Evolutionary conservation across 2,113 vertebrate species (phyloP).

Genomic region (Scytalopus superciliaris): DNA sequence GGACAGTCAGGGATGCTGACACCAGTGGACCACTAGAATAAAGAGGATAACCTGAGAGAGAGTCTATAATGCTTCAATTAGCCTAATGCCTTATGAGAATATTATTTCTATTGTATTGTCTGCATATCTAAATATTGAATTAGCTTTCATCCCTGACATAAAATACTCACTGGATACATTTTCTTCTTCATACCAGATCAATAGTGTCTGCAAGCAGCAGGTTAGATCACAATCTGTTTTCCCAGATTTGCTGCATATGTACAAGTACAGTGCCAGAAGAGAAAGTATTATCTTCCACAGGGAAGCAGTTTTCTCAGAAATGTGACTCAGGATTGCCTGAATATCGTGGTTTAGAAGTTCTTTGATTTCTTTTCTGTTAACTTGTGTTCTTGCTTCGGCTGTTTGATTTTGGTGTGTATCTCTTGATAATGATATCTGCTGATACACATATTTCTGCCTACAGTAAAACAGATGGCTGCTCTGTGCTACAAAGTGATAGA

Average conservation of each 20-base stretch:
- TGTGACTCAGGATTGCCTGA: background rate
- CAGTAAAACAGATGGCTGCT: background rate
- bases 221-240: background rate
- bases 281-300: background rate
- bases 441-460: background rate
- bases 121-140: background rate
- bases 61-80: constrained; percentile 19
- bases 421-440: background rate
- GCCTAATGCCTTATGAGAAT: background rate
- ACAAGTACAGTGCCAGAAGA: background rate
- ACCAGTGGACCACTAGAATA: background rate
- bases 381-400: background rate
- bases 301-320: background rate
- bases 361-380: background rate
- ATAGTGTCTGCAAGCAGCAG: background rate
- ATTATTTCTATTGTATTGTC: constrained; percentile 7
- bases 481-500: background rate
- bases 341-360: background rate
- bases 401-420: background rate
- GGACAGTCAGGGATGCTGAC: background rate
- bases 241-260: background rate
- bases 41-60: constrained; percentile 11
- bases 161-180: background rate
- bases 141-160: background rate
- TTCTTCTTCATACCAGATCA: background rate